Evolutionary conservation across 1,140 invertebrate species (phyloP).

Genomic region (Andrena cerasifolii): DNA sequence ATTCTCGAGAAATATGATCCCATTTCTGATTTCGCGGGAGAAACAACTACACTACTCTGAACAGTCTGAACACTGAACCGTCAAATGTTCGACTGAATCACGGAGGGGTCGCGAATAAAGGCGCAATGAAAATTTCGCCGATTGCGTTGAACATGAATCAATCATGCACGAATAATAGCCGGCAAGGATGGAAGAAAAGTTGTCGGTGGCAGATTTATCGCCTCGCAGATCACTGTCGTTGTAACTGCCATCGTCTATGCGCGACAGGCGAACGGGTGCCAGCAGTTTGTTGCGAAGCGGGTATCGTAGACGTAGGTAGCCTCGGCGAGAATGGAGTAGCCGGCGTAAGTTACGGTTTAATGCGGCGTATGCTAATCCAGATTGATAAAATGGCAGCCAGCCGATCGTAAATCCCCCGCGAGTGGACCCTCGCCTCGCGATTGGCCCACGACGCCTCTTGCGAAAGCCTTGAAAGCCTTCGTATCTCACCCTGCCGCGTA

Average conservation of each 20-base stretch:
- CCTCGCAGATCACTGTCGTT: constrained; percentile 32
- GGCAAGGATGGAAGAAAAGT: constrained; percentile 32
- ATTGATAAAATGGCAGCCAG: constrained; percentile 76
- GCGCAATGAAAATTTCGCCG: neutral
- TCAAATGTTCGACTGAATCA: constrained; percentile 17
- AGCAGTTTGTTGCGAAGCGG: constrained; percentile 2
- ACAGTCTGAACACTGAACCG: no score
- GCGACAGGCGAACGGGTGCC: neutral
- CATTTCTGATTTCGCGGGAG: no score
- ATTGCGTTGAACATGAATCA: constrained; percentile 5
- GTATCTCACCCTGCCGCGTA: constrained; percentile 15
- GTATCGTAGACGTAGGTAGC: constrained; percentile 47
- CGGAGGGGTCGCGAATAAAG: no score
- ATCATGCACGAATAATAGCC: constrained; percentile 32
- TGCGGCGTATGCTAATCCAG: constrained; percentile 77
- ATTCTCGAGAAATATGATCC: no score
- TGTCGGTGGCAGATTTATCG: constrained; percentile 27
- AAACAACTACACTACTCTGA: no score
- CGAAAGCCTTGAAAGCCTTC: constrained; percentile 45
- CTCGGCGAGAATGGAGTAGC: constrained; percentile 17
- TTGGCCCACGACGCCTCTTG: constrained; percentile 60
- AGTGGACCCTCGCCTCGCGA: constrained; percentile 60
- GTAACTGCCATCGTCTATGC: neutral
- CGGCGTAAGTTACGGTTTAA: constrained; percentile 74
- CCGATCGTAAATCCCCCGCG: constrained; percentile 71